A percentile compares a stretch with the other conserved stretches of the same genome.
phyloP scores from a whole-genome alignment of 2,113 vertebrate species.

The Polypterus senegalus region DNA sequence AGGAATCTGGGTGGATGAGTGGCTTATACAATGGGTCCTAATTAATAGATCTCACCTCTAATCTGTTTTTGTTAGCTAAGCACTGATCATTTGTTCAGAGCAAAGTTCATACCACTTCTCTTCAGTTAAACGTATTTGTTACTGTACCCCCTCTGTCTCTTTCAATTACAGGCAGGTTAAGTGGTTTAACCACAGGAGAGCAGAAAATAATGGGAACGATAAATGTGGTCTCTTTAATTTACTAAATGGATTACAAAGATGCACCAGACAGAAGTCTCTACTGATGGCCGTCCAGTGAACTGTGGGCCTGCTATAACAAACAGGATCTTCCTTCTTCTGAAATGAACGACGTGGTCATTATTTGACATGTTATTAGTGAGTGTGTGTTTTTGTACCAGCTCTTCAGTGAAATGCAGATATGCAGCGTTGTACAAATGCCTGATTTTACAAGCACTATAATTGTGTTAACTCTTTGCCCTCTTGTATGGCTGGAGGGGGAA shows the following conservation, averaged over 20 bases:
- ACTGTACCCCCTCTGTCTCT: constrained; percentile 72
- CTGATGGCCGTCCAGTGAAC: constrained; percentile 72
- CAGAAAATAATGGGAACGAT: constrained; percentile 74
- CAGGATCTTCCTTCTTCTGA: too few species aligned
- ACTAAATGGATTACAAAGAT: constrained; percentile 76
- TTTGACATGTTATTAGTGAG: constrained; percentile 5
- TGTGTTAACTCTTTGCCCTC: too few species aligned
- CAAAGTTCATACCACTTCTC: constrained; percentile 65
- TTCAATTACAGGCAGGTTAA: constrained; percentile 84
- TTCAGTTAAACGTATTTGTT: constrained; percentile 73
- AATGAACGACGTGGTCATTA: too few species aligned
- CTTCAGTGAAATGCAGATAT: too few species aligned
- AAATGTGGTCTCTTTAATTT: constrained; percentile 78
- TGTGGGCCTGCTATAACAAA: constrained; percentile 23
- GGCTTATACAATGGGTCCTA: constrained; percentile 67
- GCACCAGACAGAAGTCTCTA: constrained; percentile 70
- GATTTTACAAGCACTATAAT: too few species aligned
- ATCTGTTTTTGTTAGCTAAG: constrained; percentile 71
- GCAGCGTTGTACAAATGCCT: too few species aligned
- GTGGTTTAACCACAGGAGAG: constrained; percentile 72
- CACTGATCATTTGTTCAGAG: constrained; percentile 70
- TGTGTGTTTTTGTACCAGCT: constrained; percentile 14
- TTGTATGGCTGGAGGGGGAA: too few species aligned
- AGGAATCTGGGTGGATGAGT: constrained; percentile 66
- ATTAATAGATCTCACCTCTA: constrained; percentile 78